Evolutionary conservation across 2,888 invertebrate genomes (phyloP), one percentile per base, ranked within the genome.

Genomic region (Dasypolia templi): DNA sequence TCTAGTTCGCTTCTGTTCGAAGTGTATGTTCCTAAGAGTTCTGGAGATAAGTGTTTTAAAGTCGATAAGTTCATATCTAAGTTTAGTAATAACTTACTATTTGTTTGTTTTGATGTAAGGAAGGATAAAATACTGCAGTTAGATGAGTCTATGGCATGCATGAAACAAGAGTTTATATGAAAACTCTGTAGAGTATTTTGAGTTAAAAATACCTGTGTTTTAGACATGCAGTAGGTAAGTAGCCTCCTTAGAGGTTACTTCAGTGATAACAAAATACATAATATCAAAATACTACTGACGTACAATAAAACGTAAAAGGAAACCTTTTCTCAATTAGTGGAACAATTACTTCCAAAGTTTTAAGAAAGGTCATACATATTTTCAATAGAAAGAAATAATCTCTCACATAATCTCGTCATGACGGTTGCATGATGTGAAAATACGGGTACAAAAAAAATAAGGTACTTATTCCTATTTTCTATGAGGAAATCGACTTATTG

Each of bases 401-500:
- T 59, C 32, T 9, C 32, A 44, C n/a, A 19, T 11, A 39, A 19
- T 22, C 29, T 26, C 0, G 35, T 39, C 26, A 46, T 9, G 29
- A 39, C 29, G n/a, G 22, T 55, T 42, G 7, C 19, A 11, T 53
- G 14, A 44, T 56, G 55, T 9, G 22, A 49, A 56, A 51, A n/a
- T n/a, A n/a, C n/a, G n/a, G n/a, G n/a, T n/a, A n/a, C n/a, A n/a
- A n/a, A n/a, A n/a, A n/a, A n/a, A n/a, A n/a, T n/a, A n/a, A n/a
- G n/a, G n/a, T n/a, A n/a, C n/a, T 35, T 61, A 39, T 26, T 66
- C 44, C 29, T 69, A 35, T 63, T 81, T 77, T 69, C 49, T 70
- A 77, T 82, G 77, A 66, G 29, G 35, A 84, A 66, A 73, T 71
- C 55, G 53, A 58, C n/a, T 39, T 77, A 75, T 69, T 51, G 56